phyloP scores from a whole-genome alignment of 2,888 invertebrate species.

The Ophion slaviceki region DNA sequence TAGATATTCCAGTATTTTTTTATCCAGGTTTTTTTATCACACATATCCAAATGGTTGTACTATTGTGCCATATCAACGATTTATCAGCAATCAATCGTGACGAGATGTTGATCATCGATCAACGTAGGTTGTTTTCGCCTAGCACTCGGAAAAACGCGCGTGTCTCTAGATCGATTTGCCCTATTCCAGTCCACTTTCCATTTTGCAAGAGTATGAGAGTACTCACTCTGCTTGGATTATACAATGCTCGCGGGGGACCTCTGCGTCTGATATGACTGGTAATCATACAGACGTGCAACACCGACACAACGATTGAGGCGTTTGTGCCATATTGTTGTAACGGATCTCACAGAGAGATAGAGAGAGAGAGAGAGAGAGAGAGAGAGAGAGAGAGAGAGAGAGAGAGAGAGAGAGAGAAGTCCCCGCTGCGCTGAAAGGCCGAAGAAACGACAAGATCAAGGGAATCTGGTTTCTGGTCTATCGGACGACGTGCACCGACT shows the following conservation, averaged over 20 bases:
- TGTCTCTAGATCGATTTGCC: constrained; percentile 23
- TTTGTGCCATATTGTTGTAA: constrained; percentile 25
- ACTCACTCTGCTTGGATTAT: constrained; percentile 54
- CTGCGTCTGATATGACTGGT: not conserved
- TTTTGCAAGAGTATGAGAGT: constrained; percentile 36
- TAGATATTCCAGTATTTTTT: not conserved
- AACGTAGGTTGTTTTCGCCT: constrained; percentile 49
- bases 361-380: too few species aligned
- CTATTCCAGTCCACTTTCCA: constrained; percentile 48
- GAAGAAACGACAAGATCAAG: constrained; percentile 76
- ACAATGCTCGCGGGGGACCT: constrained; percentile 45
- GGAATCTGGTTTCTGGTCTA: constrained; percentile 75
- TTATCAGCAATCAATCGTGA: constrained; percentile 56
- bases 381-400: not conserved
- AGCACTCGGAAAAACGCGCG: constrained; percentile 5
- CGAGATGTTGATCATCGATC: constrained; percentile 57
- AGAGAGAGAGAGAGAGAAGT: constrained; percentile 34
- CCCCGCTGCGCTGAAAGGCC: constrained; percentile 53
- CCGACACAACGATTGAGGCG: constrained; percentile 49
- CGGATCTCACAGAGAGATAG: not conserved
- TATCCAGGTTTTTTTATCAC: constrained; percentile 14
- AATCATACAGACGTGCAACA: constrained; percentile 46
- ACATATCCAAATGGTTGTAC: too few species aligned
- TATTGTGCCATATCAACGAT: constrained; percentile 2
- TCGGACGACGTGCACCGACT: constrained; percentile 54